A percentile compares a stretch with the other conserved stretches of the same genome.
Conservation (phyloP, 2,888 invertebrate genomes). For the Chaitophorus viminalis region DNA sequence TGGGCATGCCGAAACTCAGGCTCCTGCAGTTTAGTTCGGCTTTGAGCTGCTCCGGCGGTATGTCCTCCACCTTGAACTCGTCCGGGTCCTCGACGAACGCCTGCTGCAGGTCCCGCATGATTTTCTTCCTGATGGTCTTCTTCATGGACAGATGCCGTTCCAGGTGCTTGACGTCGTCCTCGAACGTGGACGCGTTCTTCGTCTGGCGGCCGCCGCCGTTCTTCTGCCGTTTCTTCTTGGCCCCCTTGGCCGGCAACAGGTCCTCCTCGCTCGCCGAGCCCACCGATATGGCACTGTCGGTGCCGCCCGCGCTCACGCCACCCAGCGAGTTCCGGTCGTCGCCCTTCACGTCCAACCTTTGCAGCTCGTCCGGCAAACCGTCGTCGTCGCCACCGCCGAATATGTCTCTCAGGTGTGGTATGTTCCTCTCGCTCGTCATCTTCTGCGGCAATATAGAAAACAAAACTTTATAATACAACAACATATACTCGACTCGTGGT, state of each 20-base stretch:
- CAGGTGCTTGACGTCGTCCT: constrained; percentile 78
- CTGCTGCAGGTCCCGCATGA: constrained; percentile 84
- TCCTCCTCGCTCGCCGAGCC: constrained; percentile 68
- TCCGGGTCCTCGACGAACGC: constrained; percentile 79
- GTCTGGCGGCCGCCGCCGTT: constrained; percentile 69
- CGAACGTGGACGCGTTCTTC: constrained; percentile 75
- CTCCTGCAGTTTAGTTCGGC: constrained; percentile 76
- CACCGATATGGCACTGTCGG: constrained; percentile 68
- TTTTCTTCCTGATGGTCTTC: constrained; percentile 85
- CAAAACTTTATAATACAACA: not conserved
- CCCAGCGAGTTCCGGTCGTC: constrained; percentile 67
- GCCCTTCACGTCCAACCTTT: constrained; percentile 66
- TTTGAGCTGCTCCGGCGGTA: constrained; percentile 74
- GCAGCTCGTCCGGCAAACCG: constrained; percentile 43
- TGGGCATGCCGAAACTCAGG: constrained; percentile 72
- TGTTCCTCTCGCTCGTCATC: constrained; percentile 77
- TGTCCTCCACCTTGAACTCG: constrained; percentile 77
- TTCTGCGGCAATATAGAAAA: not conserved
- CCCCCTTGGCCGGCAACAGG: constrained; percentile 65
- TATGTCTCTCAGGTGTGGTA: constrained; percentile 81
- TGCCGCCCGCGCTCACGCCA: constrained; percentile 67
- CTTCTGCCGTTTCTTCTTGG: constrained; percentile 65
- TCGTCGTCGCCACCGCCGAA: constrained; percentile 71
- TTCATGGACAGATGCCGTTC: constrained; percentile 88
- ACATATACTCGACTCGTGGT: no score